Evolutionary conservation across 2,113 vertebrate genomes (phyloP).

Genomic region (Oenanthe melanoleuca): DNA sequence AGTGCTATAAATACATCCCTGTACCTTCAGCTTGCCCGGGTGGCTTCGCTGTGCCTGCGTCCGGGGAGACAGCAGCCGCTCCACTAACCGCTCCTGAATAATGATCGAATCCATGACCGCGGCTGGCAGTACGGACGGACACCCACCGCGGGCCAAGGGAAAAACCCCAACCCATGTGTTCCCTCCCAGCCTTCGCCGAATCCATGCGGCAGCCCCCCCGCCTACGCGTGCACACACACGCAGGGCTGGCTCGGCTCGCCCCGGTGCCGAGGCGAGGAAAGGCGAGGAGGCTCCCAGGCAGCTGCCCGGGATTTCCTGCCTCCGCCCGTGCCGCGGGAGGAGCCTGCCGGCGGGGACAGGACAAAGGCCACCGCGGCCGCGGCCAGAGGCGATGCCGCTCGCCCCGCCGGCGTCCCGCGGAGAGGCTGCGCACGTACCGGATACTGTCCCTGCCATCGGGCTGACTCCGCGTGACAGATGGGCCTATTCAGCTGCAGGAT

Average conservation of each 20-base stretch:
- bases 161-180: conserved; percentile 47
- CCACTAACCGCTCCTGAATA: conserved; percentile 93
- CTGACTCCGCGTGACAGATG: not conserved
- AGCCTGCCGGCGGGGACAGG: not conserved
- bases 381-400: not conserved
- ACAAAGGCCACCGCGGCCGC: not conserved
- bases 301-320: conserved; percentile 61
- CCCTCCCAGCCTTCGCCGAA: conserved; percentile 47
- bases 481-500: not conserved
- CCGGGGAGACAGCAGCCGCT: conserved; percentile 90
- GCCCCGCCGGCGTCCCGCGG: not conserved
- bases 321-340: conserved; percentile 18
- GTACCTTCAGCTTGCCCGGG: conserved; percentile 89
- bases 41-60: conserved; percentile 82
- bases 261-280: not conserved
- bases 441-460: not conserved
- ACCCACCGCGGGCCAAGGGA: conserved; percentile 37
- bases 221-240: conserved; percentile 48
- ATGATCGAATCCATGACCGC: conserved; percentile 91
- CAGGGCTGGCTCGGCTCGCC: conserved; percentile 38
- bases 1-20: conserved; percentile 33
- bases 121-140: conserved; percentile 33
- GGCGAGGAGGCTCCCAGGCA: not conserved
- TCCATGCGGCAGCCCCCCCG: conserved; percentile 62
- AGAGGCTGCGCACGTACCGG: not conserved